Conservation (phyloP, 2,888 invertebrate species). For the Macaria notata region DNA sequence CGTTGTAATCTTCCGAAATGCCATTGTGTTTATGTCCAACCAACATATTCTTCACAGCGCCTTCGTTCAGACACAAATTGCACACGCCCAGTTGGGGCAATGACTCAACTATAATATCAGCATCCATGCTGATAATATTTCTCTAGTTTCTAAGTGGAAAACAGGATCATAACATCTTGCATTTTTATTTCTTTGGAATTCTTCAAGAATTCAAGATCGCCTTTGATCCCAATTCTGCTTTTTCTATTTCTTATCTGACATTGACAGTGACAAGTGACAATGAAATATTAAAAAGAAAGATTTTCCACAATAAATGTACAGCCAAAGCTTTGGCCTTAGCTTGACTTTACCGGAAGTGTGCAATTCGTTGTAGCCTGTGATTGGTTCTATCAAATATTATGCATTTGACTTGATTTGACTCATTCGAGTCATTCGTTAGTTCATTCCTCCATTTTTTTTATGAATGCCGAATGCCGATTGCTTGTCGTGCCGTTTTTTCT, state of each 20-base stretch:
- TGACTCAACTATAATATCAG: constrained; percentile 65
- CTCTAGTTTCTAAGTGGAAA: too few relatives aligned
- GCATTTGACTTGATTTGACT: background rate
- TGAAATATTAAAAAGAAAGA: too few relatives aligned
- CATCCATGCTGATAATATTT: constrained; percentile 46
- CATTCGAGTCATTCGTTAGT: background rate
- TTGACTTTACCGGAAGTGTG: background rate
- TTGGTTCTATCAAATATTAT: too few relatives aligned
- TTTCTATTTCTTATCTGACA: too few relatives aligned
- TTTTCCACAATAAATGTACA: too few relatives aligned
- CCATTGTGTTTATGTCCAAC: constrained; percentile 49
- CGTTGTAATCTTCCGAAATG: constrained; percentile 53
- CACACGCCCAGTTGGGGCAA: constrained; percentile 67
- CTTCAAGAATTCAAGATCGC: too few relatives aligned
- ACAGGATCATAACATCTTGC: too few relatives aligned
- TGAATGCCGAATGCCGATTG: background rate
- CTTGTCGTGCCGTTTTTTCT: background rate
- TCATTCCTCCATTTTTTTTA: constrained; percentile 1
- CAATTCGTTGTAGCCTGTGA: too few relatives aligned
- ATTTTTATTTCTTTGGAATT: too few relatives aligned
- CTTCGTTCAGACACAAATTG: constrained; percentile 68
- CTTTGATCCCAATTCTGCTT: too few relatives aligned
- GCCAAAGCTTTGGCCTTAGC: too few relatives aligned
- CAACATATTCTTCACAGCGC: constrained; percentile 70
- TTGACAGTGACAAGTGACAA: too few relatives aligned